Conservation (phyloP, 2,888 invertebrate genomes). For the Dugesia japonica region DNA sequence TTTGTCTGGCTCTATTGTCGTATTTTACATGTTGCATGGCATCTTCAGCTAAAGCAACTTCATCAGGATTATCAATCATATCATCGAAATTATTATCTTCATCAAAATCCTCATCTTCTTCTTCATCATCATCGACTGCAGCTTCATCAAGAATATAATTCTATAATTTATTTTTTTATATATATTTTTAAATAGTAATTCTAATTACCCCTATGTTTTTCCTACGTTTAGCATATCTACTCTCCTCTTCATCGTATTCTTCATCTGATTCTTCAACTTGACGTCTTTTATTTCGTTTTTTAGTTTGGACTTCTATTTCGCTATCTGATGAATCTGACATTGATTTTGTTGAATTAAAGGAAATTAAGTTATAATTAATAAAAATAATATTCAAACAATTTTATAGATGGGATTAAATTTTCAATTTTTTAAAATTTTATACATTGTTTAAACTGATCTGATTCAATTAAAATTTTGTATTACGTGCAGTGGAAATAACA, state of each 20-base stretch:
- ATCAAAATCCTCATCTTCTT: conserved; percentile 56
- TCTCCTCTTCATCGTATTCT: conserved; percentile 3
- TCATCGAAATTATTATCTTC: conserved; percentile 73
- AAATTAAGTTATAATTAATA: no score
- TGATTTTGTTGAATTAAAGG: no score
- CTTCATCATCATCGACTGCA: conserved; percentile 63
- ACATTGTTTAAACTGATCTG: no score
- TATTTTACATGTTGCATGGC: conserved; percentile 55
- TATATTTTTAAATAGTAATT: neutral
- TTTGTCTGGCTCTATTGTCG: conserved; percentile 49
- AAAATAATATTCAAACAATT: no score
- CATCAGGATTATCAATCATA: conserved; percentile 70
- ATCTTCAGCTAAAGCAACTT: conserved; percentile 78
- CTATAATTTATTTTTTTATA: neutral
- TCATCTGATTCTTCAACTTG: neutral
- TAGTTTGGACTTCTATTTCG: neutral
- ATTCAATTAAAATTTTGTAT: no score
- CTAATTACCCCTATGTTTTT: neutral
- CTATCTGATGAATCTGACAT: neutral
- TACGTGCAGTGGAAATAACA: no score
- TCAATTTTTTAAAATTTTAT: no score
- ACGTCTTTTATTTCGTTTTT: neutral
- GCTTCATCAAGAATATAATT: conserved; percentile 36
- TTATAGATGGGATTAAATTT: no score
- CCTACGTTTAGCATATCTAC: neutral